A percentile compares a stretch with the other conserved stretches of the same genome.
These are phyloP conservation scores for Sphyrna mokarran DNA, from an alignment of 2,113 vertebrate species.

Conservation along the genomic window DNA sequence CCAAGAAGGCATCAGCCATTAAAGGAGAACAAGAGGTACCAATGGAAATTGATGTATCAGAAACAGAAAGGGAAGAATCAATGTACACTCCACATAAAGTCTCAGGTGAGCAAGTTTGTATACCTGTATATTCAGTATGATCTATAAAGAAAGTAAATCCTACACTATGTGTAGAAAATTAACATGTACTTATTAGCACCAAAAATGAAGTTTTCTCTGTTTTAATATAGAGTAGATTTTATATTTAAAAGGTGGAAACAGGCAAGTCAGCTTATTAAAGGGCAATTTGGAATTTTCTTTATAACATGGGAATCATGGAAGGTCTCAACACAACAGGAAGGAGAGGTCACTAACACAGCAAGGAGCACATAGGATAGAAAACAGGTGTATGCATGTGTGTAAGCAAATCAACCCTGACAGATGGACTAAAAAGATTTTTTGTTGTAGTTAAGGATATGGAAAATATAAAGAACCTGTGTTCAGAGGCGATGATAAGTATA, in stretches of 20 bases:
- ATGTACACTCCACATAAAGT: conserved; percentile 39
- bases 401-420: no score
- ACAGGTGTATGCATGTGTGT: no score
- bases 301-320: not conserved
- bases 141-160: not conserved
- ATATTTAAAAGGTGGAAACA: not conserved
- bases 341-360: no score
- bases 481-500: not conserved
- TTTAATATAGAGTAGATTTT: not conserved
- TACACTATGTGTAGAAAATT: not conserved
- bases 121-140: not conserved
- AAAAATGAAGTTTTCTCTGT: not conserved
- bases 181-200: not conserved
- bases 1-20: conserved; percentile 40
- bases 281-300: not conserved
- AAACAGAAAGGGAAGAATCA: conserved; percentile 43
- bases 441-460: not conserved
- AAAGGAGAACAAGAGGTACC: conserved; percentile 43
- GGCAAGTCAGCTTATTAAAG: not conserved
- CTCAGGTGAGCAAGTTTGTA: conserved; percentile 44
- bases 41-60: conserved; percentile 37
- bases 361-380: not conserved
- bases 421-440: not conserved
- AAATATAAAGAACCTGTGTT: not conserved
- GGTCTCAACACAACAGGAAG: not conserved